phyloP scores from a whole-genome alignment of 2,888 invertebrate species.

The Calliphora vomitoria region DNA sequence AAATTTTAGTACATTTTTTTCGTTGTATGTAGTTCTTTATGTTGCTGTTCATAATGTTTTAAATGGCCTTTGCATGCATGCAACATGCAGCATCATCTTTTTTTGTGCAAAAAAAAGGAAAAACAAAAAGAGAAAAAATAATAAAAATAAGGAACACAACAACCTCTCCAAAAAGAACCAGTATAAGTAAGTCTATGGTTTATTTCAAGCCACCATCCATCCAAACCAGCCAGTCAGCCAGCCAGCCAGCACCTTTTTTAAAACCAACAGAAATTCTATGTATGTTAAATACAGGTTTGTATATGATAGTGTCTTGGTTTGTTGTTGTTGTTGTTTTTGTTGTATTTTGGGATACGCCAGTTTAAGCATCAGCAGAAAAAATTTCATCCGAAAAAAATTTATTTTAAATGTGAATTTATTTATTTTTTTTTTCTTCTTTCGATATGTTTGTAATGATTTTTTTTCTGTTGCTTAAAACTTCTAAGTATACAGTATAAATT shows the following conservation, averaged over 20 bases:
- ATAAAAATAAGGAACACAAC: slow-evolving; percentile 53
- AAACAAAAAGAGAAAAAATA: slow-evolving; percentile 12
- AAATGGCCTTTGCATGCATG: slow-evolving; percentile 73
- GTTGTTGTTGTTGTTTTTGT: slow-evolving; percentile 34
- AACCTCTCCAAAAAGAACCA: slow-evolving; percentile 67
- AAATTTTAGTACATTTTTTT: slow-evolving; percentile 76
- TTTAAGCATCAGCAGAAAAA: slow-evolving; percentile 33
- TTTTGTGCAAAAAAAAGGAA: slow-evolving; percentile 49
- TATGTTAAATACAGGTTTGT: slow-evolving; percentile 71
- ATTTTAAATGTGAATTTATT: slow-evolving; percentile 51
- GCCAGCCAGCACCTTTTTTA: slow-evolving; percentile 63
- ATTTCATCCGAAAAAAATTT: slow-evolving; percentile 25
- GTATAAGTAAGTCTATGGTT: slow-evolving; percentile 57
- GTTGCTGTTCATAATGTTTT: slow-evolving; percentile 69
- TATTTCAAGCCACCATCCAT: slow-evolving; percentile 46
- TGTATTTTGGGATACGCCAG: slow-evolving; percentile 62
- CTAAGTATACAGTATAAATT: slow-evolving; percentile 45
- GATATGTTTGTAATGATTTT: slow-evolving; percentile 44
- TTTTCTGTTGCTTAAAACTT: slow-evolving; percentile 42
- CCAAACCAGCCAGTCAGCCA: too few relatives aligned
- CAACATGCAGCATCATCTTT: slow-evolving; percentile 69
- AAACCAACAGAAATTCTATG: slow-evolving; percentile 64
- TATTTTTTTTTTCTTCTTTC: slow-evolving; percentile 48
- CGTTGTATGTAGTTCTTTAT: slow-evolving; percentile 39
- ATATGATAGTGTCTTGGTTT: slow-evolving; percentile 37